Evolutionary conservation across 2,797 vertebrate species (phyloP).

Genomic region (Tachyglossus aculeatus): DNA sequence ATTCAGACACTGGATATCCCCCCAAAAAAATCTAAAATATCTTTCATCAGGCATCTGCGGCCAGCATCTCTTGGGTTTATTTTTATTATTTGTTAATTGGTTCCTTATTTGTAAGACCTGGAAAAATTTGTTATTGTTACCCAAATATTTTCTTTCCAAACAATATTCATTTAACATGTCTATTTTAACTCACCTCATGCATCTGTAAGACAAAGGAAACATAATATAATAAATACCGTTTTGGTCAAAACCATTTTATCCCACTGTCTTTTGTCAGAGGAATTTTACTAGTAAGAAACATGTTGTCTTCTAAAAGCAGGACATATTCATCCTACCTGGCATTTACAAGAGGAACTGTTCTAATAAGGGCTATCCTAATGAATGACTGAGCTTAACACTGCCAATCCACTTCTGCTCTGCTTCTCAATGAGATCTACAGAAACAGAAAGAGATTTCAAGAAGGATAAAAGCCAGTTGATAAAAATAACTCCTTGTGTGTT

Average conservation of each 20-base stretch:
- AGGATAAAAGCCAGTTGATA: constrained; percentile 30
- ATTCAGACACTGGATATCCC: no score
- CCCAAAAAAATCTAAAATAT: no score
- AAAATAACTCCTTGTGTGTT: neutral
- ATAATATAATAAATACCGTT: constrained; percentile 63
- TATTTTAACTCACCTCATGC: constrained; percentile 53
- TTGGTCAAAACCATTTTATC: constrained; percentile 53
- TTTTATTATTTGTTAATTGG: constrained; percentile 34
- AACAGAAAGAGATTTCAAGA: constrained; percentile 10
- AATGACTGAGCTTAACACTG: no score
- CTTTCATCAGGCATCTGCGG: no score
- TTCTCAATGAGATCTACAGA: constrained; percentile 41
- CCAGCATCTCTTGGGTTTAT: no score
- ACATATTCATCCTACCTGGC: constrained; percentile 54
- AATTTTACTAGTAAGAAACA: constrained; percentile 64
- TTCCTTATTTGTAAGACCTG: constrained; percentile 26
- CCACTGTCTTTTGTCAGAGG: constrained; percentile 60
- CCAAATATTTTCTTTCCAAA: constrained; percentile 49
- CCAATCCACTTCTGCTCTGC: constrained; percentile 16
- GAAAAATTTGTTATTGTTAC: constrained; percentile 33
- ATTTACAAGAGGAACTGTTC: constrained; percentile 45
- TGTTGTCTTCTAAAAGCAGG: constrained; percentile 52
- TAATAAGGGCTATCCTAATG: no score
- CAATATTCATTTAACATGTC: constrained; percentile 42
- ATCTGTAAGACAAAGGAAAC: constrained; percentile 52